Conservation (phyloP, 2,888 invertebrate genomes). For the Dynastes maya region DNA sequence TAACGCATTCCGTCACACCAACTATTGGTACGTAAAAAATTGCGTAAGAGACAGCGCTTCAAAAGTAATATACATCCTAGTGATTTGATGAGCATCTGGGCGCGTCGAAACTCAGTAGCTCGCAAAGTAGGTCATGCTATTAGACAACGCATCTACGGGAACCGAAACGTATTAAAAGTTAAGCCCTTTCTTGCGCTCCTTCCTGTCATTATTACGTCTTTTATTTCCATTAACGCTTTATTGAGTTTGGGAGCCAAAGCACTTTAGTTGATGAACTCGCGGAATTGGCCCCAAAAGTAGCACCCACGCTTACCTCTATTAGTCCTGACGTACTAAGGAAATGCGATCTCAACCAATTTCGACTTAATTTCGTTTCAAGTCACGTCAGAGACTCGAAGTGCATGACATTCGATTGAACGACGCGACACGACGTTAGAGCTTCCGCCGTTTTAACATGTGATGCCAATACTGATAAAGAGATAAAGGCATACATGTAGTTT, state of each 20-base stretch:
- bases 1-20: not conserved
- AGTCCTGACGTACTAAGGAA: slow-evolving; percentile 11
- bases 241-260: slow-evolving; percentile 1
- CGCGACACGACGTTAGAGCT: not conserved
- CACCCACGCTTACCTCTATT: not conserved
- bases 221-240: slow-evolving; percentile 37
- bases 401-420: not conserved
- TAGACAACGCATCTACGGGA: slow-evolving; percentile 22
- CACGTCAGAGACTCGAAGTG: not conserved
- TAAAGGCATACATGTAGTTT: no score
- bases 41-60: not conserved
- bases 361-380: slow-evolving; percentile 12
- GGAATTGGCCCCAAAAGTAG: slow-evolving; percentile 31
- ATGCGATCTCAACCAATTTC: slow-evolving; percentile 24
- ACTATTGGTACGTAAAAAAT: not conserved
- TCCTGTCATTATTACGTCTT: slow-evolving; percentile 40
- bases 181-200: slow-evolving; percentile 23
- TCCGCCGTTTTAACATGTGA: not conserved
- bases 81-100: slow-evolving; percentile 35
- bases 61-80: slow-evolving; percentile 13
- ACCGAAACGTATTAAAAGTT: slow-evolving; percentile 35
- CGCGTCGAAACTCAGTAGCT: slow-evolving; percentile 8
- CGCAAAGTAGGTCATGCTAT: slow-evolving; percentile 38
- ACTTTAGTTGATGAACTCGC: slow-evolving; percentile 34
- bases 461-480: not conserved